phyloP scores from a whole-genome alignment of 2,888 invertebrate species.

The Poecilus cupreus region DNA sequence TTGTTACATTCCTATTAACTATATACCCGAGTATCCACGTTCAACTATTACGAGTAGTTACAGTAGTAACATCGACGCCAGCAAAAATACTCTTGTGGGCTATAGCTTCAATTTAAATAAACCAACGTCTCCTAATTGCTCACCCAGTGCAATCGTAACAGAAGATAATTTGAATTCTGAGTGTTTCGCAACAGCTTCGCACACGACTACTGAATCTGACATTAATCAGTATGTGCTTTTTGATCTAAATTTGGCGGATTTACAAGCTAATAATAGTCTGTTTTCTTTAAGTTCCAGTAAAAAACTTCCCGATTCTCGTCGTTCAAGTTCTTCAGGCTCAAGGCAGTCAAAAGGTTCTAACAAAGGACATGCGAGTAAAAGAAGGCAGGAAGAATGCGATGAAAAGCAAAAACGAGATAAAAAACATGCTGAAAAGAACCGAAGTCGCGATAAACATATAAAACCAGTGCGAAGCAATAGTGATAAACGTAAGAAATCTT shows the following conservation, averaged over 20 bases:
- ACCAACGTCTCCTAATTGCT: conserved; percentile 19
- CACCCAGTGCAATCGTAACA: conserved; percentile 50
- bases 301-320: neutral
- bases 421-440: neutral
- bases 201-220: neutral
- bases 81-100: neutral
- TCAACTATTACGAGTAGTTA: neutral
- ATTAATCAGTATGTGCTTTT: conserved; percentile 49
- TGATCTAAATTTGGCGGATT: conserved; percentile 14
- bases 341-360: neutral
- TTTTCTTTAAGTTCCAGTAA: neutral
- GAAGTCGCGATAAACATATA: conserved; percentile 33
- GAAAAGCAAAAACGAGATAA: conserved; percentile 15
- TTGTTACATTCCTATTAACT: conserved; percentile 52
- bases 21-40: conserved; percentile 50
- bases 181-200: neutral
- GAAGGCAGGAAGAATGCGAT: conserved; percentile 21
- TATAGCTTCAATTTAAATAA: conserved; percentile 31
- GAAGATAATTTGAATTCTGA: neutral
- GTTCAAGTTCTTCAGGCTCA: neutral
- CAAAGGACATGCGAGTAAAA: conserved; percentile 44
- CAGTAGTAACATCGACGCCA: neutral
- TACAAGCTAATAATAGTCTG: neutral
- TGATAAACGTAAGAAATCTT: conserved; percentile 22
- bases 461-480: conserved; percentile 8